Percentiles rank a stretch among this genome's conserved stretches.
phyloP scores from a whole-genome alignment of 2,888 invertebrate genomes.

The Argynnis bischoffii region DNA sequence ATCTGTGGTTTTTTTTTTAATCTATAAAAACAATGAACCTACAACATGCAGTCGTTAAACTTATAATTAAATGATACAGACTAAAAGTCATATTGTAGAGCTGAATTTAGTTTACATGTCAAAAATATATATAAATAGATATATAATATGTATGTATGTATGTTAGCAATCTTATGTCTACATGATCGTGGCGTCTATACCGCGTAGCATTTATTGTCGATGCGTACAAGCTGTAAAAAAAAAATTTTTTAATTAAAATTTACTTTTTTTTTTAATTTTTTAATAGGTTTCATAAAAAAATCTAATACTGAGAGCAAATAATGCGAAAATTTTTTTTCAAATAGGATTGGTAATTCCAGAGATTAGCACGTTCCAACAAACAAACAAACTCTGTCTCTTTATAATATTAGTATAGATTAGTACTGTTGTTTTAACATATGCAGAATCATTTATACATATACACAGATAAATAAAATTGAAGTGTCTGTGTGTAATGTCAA shows the following conservation, averaged over 20 bases:
- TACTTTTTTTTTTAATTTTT: background rate
- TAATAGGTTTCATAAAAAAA: no score
- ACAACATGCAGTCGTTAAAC: constrained; percentile 18
- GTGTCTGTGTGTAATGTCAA: no score
- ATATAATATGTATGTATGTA: constrained; percentile 21
- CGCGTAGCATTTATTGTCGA: constrained; percentile 64
- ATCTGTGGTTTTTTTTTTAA: no score
- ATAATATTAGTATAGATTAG: no score
- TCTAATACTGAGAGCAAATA: no score
- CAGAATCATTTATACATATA: no score
- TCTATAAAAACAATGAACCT: constrained; percentile 7
- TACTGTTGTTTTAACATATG: no score
- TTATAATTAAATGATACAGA: constrained; percentile 19
- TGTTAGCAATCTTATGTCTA: constrained; percentile 34
- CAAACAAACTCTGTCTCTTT: no score
- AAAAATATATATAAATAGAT: constrained; percentile 42
- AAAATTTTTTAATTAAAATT: constrained; percentile 15
- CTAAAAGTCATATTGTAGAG: constrained; percentile 32
- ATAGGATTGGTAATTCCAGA: no score
- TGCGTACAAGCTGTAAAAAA: constrained; percentile 70
- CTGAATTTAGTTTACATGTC: constrained; percentile 31
- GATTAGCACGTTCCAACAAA: no score
- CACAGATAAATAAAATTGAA: no score
- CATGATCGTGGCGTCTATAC: constrained; percentile 37
- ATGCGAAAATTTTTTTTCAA: no score